Evolutionary conservation across 2,888 invertebrate genomes (phyloP).

Genomic region (Ormyrus thymus): DNA sequence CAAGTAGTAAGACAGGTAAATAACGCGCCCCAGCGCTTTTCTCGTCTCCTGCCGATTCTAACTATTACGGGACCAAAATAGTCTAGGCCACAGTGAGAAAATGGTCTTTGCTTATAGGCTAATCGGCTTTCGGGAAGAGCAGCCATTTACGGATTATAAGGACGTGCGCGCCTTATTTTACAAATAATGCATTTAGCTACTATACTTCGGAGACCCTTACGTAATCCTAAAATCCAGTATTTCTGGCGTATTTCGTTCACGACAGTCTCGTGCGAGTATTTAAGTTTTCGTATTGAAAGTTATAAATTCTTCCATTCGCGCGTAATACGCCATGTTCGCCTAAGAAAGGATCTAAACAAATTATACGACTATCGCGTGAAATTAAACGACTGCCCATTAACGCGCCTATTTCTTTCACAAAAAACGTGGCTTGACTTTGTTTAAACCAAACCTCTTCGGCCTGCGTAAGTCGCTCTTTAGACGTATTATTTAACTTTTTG

Average conservation of each 20-base stretch:
- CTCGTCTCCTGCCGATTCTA: too few species aligned
- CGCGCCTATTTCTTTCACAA: background rate
- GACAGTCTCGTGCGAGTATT: background rate
- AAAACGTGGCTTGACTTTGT: background rate
- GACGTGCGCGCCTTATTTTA: too few species aligned
- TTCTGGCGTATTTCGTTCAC: background rate
- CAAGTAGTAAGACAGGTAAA: too few species aligned
- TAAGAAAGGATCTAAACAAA: slow-evolving; percentile 3
- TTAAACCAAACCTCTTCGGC: slow-evolving; percentile 10
- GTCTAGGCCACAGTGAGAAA: too few species aligned
- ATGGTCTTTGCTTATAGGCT: too few species aligned
- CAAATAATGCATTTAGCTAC: too few species aligned
- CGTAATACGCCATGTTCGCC: background rate
- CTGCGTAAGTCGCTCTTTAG: background rate
- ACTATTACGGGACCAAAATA: too few species aligned
- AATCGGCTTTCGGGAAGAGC: too few species aligned
- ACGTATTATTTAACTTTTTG: background rate
- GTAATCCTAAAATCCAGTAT: too few species aligned
- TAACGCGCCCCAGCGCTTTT: too few species aligned
- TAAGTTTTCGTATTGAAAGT: background rate
- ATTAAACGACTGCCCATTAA: background rate
- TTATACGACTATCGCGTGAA: background rate
- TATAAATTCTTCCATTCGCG: background rate
- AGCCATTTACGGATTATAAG: too few species aligned
- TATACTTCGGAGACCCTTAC: too few species aligned